Evolutionary conservation across 2,113 vertebrate species (phyloP), one percentile per base, ranked within the genome.

Genomic region (Melanerpes aurifrons): DNA sequence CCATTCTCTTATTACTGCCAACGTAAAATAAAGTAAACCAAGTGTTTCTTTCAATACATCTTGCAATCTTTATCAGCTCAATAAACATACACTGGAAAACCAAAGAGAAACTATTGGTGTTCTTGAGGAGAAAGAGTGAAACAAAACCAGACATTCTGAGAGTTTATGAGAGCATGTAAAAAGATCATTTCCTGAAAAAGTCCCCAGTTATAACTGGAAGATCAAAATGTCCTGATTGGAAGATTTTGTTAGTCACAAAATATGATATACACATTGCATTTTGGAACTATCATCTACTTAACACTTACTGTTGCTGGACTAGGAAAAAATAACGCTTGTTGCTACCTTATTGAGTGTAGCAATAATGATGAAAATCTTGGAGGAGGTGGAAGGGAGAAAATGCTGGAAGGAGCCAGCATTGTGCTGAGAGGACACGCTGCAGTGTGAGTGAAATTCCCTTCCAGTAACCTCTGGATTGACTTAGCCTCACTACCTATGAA

Each of bases 151-250:
- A 93, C 93, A 66, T 92, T 93, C 82, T 78, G 87, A 31, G 83
- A 84, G 59, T 96, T 97, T 96, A 97, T 95, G 89, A 78, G 94
- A 83, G 71, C 63, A 62, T 86, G 91, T 96, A 94, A 95, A 96
- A 96, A 87, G 78, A 95, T 76, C 25, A 91, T 97, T 97, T 97
- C 93, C 94, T 97, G 94, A 81, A 93, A 95, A 95, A 90, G 85
- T 89, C 86, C 89, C 43, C 62, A 73, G 92, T 57, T 93, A 29
- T 89, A 96, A 90, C 72, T 83, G 62, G 45, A 86, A 96, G 92
- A 95, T 95, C 94, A 96, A 94, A 96, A 97, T 93, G 91, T 74
- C 89, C 92, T 96, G 89, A 92, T 71, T 93, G 87, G 86, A 89
- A 93, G 91, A 79, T 73, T 68, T 87, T 89, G 87, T 87, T 94